These are phyloP conservation scores for Subacronicta megacephala DNA, from an alignment of 2,888 invertebrate genomes.

Conservation along the genomic window DNA sequence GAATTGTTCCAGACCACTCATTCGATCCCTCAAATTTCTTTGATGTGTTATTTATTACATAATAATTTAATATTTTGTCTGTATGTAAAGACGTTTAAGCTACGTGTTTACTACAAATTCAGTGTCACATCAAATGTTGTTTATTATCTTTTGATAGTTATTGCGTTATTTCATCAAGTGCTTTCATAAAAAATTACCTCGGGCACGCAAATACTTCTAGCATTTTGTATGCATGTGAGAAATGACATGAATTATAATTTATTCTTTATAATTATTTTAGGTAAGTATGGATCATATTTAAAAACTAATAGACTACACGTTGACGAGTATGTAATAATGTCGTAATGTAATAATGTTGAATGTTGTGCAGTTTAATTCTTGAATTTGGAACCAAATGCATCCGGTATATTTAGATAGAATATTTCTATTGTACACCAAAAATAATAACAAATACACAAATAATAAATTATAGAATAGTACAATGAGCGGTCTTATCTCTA, in stretches of 20 bases:
- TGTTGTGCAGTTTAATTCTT: constrained; percentile 20
- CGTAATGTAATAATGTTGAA: constrained; percentile 9
- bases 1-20: constrained; percentile 11
- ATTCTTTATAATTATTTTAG: constrained; percentile 17
- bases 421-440: too few species aligned
- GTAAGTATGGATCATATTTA: constrained; percentile 24
- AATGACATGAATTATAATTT: constrained; percentile 27
- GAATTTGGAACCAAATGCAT: constrained; percentile 4
- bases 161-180: constrained; percentile 19
- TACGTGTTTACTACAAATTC: constrained; percentile 18
- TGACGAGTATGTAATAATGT: neutral
- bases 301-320: constrained; percentile 35
- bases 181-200: constrained; percentile 27
- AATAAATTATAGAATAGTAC: too few species aligned
- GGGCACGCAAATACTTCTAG: constrained; percentile 22
- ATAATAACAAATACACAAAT: too few species aligned
- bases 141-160: constrained; percentile 8
- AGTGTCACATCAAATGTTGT: constrained; percentile 41
- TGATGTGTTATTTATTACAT: constrained; percentile 25
- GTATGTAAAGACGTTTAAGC: constrained; percentile 15
- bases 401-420: too few species aligned
- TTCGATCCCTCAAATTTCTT: constrained; percentile 31
- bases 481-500: too few species aligned
- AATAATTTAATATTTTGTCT: constrained; percentile 28
- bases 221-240: constrained; percentile 5